Evolutionary conservation across 1,140 invertebrate species (phyloP).

Genomic region (Drosophila mauritiana): DNA sequence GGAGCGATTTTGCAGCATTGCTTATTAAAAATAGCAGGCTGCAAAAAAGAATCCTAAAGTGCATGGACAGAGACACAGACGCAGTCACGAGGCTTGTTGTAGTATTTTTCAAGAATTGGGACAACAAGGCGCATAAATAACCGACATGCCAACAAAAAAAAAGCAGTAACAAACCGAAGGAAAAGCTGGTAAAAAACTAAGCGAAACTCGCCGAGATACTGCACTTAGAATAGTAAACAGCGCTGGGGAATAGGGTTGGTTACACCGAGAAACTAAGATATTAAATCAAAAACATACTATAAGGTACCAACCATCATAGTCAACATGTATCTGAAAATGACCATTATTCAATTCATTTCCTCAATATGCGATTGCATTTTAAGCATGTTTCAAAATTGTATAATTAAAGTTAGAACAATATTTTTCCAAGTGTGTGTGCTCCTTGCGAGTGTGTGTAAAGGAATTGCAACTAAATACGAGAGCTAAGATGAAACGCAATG

Average conservation of each 20-base stretch:
- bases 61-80: conserved; percentile 26
- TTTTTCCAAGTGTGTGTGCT: conserved; percentile 1
- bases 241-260: conserved; percentile 10
- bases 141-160: conserved; percentile 65
- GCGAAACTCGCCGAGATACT: conserved; percentile 55
- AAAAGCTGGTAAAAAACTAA: conserved; percentile 42
- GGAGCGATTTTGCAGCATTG: conserved; percentile 19
- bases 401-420: too few relatives aligned
- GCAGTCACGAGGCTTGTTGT: conserved; percentile 43
- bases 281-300: too few relatives aligned
- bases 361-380: too few relatives aligned
- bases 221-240: conserved; percentile 80
- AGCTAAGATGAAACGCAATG: conserved; percentile 70
- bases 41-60: conserved; percentile 42
- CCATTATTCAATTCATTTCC: too few relatives aligned
- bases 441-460: conserved; percentile 30
- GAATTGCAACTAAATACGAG: conserved; percentile 77
- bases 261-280: conserved; percentile 1
- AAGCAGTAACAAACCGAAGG: conserved; percentile 41
- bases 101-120: conserved; percentile 76
- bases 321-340: too few relatives aligned
- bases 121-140: conserved; percentile 81
- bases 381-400: too few relatives aligned
- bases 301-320: too few relatives aligned
- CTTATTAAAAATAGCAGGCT: conserved; percentile 70